A percentile compares a stretch with the other conserved stretches of the same genome.
Evolutionary conservation across 2,888 invertebrate species (phyloP).

Genomic region (Theristus sp.): DNA sequence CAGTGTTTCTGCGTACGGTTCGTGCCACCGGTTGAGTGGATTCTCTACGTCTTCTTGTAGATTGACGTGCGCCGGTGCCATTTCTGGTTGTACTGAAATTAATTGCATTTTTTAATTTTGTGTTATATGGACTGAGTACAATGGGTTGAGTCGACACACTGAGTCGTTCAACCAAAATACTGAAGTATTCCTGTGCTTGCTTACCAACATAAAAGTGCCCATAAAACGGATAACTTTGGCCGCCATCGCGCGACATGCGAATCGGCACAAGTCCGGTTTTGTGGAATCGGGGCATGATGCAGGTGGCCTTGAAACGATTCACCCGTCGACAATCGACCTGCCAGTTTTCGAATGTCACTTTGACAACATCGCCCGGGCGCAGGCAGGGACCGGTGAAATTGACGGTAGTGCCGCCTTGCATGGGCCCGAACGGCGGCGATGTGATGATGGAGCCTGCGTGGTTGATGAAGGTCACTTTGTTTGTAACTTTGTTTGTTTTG

Average conservation of each 20-base stretch:
- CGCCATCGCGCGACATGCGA: constrained; percentile 24
- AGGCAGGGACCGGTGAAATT: constrained; percentile 93
- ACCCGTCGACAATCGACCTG: constrained; percentile 16
- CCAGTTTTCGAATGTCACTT: constrained; percentile 13
- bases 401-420: constrained; percentile 87
- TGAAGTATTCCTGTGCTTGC: not conserved
- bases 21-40: constrained; percentile 15
- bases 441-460: constrained; percentile 18
- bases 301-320: constrained; percentile 18
- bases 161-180: too few species aligned
- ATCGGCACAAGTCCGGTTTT: constrained; percentile 21
- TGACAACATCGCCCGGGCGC: constrained; percentile 41
- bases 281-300: constrained; percentile 25
- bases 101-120: not conserved
- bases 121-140: not conserved
- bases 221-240: constrained; percentile 21
- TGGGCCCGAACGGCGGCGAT: constrained; percentile 84
- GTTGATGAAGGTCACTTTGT: constrained; percentile 15
- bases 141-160: not conserved
- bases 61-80: constrained; percentile 14
- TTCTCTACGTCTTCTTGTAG: constrained; percentile 17
- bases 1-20: constrained; percentile 15
- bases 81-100: constrained; percentile 15
- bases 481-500: not conserved
- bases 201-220: constrained; percentile 22